A percentile compares a stretch with the other conserved stretches of the same genome.
These are phyloP conservation scores for Bettongia penicillata DNA, from an alignment of 2,113 vertebrate species.

Conservation along the genomic window DNA sequence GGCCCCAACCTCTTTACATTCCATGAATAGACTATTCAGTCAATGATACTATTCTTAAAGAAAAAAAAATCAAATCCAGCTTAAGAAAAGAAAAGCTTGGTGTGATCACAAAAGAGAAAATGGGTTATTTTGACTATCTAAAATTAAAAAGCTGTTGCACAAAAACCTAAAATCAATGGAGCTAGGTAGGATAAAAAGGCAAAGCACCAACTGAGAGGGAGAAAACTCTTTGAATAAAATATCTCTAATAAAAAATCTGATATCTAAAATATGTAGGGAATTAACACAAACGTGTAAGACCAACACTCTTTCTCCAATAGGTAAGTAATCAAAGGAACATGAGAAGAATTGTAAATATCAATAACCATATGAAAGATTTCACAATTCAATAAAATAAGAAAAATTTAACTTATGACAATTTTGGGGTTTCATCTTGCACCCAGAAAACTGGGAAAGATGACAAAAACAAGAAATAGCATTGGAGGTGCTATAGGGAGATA, in stretches of 20 bases:
- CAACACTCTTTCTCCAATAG: neutral
- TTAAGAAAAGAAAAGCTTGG: neutral
- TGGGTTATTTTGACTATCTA: neutral
- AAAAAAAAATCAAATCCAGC: neutral
- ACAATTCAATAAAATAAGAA: neutral
- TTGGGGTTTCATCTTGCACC: neutral
- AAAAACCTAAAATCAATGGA: neutral
- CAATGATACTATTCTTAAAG: neutral
- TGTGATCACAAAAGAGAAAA: neutral
- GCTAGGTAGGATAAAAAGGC: neutral
- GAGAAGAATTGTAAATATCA: neutral
- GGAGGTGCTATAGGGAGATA: neutral
- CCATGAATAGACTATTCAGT: neutral
- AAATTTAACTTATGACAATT: neutral
- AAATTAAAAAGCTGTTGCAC: neutral
- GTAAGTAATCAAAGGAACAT: neutral
- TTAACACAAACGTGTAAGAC: neutral
- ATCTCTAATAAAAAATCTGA: neutral
- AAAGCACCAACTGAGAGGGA: neutral
- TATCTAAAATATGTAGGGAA: neutral
- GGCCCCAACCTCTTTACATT: neutral
- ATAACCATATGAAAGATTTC: neutral
- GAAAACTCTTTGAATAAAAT: neutral
- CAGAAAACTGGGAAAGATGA: neutral
- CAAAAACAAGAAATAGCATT: neutral